Conservation (phyloP, 2,113 vertebrate species). For the Ctenomys sociabilis region DNA sequence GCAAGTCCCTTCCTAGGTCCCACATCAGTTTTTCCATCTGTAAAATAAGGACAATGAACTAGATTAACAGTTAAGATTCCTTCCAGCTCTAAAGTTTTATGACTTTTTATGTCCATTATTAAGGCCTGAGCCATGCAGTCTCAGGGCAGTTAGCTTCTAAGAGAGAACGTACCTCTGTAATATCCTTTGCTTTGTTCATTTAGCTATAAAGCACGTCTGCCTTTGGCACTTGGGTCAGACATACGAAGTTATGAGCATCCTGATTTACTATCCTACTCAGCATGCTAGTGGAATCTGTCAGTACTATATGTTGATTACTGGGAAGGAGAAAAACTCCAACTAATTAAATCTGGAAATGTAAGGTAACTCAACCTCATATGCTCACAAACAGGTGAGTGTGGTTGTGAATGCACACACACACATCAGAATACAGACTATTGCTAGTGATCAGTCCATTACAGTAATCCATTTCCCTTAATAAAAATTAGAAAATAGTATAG, state of each 20-base stretch:
- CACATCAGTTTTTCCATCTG: slow-evolving; percentile 74
- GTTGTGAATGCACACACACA: slow-evolving; percentile 60
- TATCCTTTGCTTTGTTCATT: slow-evolving; percentile 76
- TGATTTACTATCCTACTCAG: slow-evolving; percentile 76
- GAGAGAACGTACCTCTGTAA: slow-evolving; percentile 70
- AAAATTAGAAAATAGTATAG: slow-evolving; percentile 62
- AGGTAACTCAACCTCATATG: slow-evolving; percentile 54
- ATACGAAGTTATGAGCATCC: slow-evolving; percentile 79
- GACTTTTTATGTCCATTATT: slow-evolving; percentile 73
- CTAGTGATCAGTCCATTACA: slow-evolving; percentile 47
- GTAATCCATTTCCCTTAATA: slow-evolving; percentile 66
- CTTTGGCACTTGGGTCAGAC: slow-evolving; percentile 84
- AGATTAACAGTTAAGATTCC: slow-evolving; percentile 61
- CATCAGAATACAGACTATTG: slow-evolving; percentile 62
- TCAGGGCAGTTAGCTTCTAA: slow-evolving; percentile 75
- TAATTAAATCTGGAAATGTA: slow-evolving; percentile 72
- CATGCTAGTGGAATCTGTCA: slow-evolving; percentile 79
- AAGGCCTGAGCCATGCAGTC: slow-evolving; percentile 79
- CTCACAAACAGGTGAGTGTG: slow-evolving; percentile 66
- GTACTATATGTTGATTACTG: slow-evolving; percentile 52
- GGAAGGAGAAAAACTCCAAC: slow-evolving; percentile 68
- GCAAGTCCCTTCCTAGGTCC: slow-evolving; percentile 57
- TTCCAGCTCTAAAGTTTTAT: slow-evolving; percentile 76
- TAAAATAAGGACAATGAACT: slow-evolving; percentile 73
- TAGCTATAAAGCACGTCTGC: slow-evolving; percentile 82